Evolutionary conservation across 2,888 invertebrate species (phyloP), one percentile per base, ranked within the genome.

Genomic region (Dryococelus australis): DNA sequence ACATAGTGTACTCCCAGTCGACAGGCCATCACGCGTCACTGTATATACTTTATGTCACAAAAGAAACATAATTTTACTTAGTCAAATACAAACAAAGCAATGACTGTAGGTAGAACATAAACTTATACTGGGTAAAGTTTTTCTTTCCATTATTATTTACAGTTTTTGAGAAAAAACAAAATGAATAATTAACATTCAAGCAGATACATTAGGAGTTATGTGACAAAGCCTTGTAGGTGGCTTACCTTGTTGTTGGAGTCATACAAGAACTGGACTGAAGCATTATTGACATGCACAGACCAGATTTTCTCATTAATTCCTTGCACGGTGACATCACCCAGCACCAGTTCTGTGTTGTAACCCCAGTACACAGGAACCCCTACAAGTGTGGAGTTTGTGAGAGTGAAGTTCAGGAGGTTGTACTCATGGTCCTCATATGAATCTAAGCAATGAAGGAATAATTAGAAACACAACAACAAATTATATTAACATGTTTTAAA

Each of bases 371-470:
- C 79, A 13, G 84, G 79, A 28, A 81, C 47, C 12, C 87, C 88
- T 26, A 43, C 86, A 8, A 89, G 78, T 43, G 83, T 43, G 12
- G 87, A 85, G n/a, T 86, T 84, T 79, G 86, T 86, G 88, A 43
- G 88, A 13, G 91, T 90, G 91, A 95, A 95, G 78, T 93, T 92
- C 35, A 95, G 92, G 89, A 94, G 92, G 86, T 93, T 94, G 92
- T 94, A 95, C 89, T 93, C 93, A 87, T 93, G 93, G 90, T 95
- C 94, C 91, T 94, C 94, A 90, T 94, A 94, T 78, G 94, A 94
- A 90, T 95, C 95, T 95, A 92, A 90, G 92, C 92, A 89, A 89
- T 43, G 35, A 84, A 83, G 35, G 86, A 9, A 47, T 65, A 47
- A 84, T 6, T 16, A 86, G 43, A 78, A 20, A 85, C 10, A 28